phyloP scores from a whole-genome alignment of 1,140 invertebrate genomes.

The Penaeus japonicus region DNA sequence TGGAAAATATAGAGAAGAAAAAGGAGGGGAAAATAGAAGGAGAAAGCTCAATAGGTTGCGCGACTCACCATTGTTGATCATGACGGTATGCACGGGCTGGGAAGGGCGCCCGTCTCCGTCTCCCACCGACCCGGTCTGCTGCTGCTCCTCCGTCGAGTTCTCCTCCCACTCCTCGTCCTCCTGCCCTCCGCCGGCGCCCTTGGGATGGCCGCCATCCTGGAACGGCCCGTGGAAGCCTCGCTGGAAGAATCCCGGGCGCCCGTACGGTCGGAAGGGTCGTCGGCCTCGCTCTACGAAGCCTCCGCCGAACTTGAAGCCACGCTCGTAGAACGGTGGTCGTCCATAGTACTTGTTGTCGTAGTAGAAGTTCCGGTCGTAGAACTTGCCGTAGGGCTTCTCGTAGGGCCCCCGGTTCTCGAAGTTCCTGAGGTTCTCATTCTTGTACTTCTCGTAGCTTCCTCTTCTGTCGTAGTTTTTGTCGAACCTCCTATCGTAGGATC shows the following conservation, averaged over 20 bases:
- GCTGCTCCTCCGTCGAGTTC: not conserved
- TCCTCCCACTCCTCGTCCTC: conserved; percentile 28
- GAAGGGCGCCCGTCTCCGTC: conserved; percentile 34
- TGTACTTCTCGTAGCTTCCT: conserved; percentile 13
- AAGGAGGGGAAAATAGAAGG: not conserved
- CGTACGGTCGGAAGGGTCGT: conserved; percentile 48
- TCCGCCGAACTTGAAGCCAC: conserved; percentile 33
- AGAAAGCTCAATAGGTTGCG: not conserved
- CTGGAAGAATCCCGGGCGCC: conserved; percentile 38
- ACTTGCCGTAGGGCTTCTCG: conserved; percentile 8
- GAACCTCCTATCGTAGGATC: conserved; percentile 15
- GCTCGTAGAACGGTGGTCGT: conserved; percentile 22
- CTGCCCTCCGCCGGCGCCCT: not conserved
- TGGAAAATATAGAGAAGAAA: not conserved
- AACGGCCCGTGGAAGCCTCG: conserved; percentile 32
- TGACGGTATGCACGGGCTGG: conserved; percentile 48
- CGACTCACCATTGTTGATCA: conserved; percentile 48
- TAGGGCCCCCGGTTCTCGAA: conserved; percentile 35
- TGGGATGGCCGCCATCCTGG: not conserved
- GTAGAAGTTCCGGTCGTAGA: conserved; percentile 37
- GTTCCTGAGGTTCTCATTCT: conserved; percentile 29
- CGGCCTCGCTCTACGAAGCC: conserved; percentile 41
- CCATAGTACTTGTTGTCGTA: conserved; percentile 31
- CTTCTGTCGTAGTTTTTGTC: conserved; percentile 28
- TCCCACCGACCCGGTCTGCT: not conserved